These are phyloP conservation scores for Lithosia quadra DNA, from an alignment of 2,888 invertebrate species.

Conservation along the genomic window DNA sequence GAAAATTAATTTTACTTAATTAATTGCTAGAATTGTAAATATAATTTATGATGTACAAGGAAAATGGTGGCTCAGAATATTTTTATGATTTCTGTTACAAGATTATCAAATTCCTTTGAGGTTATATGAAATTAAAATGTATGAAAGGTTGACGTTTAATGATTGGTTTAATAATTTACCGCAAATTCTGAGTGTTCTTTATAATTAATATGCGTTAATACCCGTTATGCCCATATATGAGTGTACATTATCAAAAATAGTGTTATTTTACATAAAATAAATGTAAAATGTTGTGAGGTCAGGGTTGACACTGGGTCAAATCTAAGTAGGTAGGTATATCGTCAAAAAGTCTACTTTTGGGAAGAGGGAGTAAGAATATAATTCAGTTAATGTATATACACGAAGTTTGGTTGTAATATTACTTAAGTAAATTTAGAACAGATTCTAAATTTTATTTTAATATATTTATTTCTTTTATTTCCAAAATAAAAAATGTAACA, in stretches of 20 bases:
- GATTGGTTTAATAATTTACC: conserved; percentile 11
- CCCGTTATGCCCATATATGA: conserved; percentile 5
- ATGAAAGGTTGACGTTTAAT: background rate
- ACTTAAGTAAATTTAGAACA: no score
- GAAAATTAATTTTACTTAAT: conserved; percentile 14
- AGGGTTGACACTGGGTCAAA: background rate
- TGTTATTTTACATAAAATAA: background rate
- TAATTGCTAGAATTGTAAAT: conserved; percentile 19
- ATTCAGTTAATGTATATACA: no score
- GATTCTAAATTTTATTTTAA: no score
- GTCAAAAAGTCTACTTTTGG: background rate
- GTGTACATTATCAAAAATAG: background rate
- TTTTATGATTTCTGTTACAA: conserved; percentile 20
- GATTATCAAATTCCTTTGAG: conserved; percentile 22
- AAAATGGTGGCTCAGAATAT: conserved; percentile 9
- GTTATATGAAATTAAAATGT: conserved; percentile 5
- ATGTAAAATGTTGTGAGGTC: background rate
- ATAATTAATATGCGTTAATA: conserved; percentile 9
- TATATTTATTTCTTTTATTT: no score
- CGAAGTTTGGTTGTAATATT: no score
- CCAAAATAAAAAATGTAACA: no score
- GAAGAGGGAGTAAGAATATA: no score
- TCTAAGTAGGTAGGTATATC: background rate
- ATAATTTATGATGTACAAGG: conserved; percentile 20
- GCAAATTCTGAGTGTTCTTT: conserved; percentile 7